phyloP scores from a whole-genome alignment of 1,140 invertebrate species.

The Trichoplusia ni region DNA sequence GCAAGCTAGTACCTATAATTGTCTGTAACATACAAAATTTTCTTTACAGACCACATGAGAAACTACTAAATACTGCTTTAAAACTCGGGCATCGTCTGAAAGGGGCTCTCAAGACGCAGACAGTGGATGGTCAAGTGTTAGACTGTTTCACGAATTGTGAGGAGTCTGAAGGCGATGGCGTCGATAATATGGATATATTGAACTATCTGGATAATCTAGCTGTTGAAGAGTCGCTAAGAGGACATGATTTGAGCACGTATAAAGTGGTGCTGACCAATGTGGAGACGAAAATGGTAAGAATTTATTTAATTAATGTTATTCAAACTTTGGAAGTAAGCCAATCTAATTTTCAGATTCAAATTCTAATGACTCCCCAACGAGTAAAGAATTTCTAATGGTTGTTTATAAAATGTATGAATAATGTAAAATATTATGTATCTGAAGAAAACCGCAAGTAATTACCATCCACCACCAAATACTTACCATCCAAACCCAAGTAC shows the following conservation, averaged over 20 bases:
- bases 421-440: no score
- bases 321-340: no score
- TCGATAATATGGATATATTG: conserved; percentile 71
- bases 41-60: conserved; percentile 64
- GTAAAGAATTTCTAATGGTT: no score
- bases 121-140: conserved; percentile 64
- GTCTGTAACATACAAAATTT: not conserved
- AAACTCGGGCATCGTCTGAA: conserved; percentile 61
- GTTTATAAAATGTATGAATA: no score
- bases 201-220: conserved; percentile 72
- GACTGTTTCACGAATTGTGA: conserved; percentile 55
- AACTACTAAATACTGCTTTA: conserved; percentile 46
- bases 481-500: no score
- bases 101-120: conserved; percentile 57
- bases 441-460: no score
- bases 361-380: no score
- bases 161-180: conserved; percentile 50
- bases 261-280: conserved; percentile 76
- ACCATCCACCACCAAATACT: no score
- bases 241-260: conserved; percentile 69
- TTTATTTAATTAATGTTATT: not conserved
- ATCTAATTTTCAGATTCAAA: no score
- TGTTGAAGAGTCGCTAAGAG: conserved; percentile 58
- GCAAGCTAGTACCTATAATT: no score
- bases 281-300: conserved; percentile 68